Evolutionary conservation across 2,113 vertebrate species (phyloP).

Genomic region (Rhombomys opimus): DNA sequence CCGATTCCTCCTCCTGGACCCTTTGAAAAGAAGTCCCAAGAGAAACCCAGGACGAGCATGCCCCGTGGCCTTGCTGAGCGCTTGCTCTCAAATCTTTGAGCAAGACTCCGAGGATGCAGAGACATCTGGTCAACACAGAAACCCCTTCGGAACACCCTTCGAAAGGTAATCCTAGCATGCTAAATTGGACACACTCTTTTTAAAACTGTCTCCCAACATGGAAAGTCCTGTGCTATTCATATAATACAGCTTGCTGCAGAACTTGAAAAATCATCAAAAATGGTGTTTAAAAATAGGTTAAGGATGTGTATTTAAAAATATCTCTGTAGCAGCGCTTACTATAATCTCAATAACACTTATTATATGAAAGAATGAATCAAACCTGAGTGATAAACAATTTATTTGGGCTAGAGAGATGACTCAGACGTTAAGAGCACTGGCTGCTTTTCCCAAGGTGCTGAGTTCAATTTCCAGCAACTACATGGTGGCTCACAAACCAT

Average conservation of each 20-base stretch:
- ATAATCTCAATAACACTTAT: background rate
- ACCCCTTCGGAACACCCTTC: background rate
- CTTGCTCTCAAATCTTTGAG: background rate
- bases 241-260: background rate
- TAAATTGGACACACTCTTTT: background rate
- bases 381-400: background rate
- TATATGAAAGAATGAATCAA: background rate
- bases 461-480: too few species aligned
- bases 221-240: background rate
- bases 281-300: background rate
- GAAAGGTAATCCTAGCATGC: background rate
- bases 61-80: background rate
- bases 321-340: background rate
- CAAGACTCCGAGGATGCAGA: background rate
- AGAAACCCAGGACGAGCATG: background rate
- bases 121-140: background rate
- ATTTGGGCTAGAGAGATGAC: too few species aligned
- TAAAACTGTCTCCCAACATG: background rate
- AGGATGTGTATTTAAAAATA: background rate
- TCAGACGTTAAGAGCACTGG: too few species aligned
- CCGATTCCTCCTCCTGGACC: background rate
- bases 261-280: slow-evolving; percentile 42
- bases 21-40: too few species aligned
- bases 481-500: too few species aligned
- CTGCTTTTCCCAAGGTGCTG: too few species aligned